phyloP scores from a whole-genome alignment of 2,113 vertebrate genomes.

The Malurus elegans region DNA sequence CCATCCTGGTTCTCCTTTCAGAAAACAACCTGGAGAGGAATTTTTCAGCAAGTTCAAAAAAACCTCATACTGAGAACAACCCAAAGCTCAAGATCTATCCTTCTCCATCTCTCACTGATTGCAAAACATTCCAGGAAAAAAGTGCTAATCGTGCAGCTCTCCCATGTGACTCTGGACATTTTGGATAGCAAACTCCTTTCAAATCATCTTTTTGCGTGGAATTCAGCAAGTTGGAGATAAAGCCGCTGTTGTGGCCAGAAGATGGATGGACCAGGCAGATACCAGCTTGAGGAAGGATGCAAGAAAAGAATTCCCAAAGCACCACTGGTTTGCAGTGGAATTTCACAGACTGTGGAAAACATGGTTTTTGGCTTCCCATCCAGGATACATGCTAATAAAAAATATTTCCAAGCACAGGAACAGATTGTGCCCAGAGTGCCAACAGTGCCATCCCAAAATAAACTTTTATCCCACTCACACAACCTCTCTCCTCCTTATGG shows the following conservation, averaged over 20 bases:
- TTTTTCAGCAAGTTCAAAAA: neutral
- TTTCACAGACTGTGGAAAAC: neutral
- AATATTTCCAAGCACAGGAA: neutral
- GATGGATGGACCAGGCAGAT: too few relatives aligned
- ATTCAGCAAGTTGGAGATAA: neutral
- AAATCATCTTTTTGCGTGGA: fast-evolving
- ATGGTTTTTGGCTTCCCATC: neutral
- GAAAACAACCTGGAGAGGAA: neutral
- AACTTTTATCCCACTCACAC: neutral
- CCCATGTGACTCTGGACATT: fast-evolving
- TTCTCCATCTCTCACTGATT: neutral
- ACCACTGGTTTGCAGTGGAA: neutral
- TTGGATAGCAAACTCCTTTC: neutral
- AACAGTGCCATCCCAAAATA: neutral
- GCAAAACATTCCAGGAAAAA: neutral
- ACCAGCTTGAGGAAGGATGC: fast-evolving
- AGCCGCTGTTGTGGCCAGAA: neutral
- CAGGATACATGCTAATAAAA: neutral
- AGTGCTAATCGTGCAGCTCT: neutral
- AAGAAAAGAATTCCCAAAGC: neutral
- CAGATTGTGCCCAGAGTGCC: neutral
- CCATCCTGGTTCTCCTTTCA: neutral
- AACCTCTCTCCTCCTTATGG: neutral
- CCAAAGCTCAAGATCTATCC: neutral
- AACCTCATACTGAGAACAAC: neutral